Conservation (phyloP, 2,113 vertebrate species). For the Bubo blakistoni region DNA sequence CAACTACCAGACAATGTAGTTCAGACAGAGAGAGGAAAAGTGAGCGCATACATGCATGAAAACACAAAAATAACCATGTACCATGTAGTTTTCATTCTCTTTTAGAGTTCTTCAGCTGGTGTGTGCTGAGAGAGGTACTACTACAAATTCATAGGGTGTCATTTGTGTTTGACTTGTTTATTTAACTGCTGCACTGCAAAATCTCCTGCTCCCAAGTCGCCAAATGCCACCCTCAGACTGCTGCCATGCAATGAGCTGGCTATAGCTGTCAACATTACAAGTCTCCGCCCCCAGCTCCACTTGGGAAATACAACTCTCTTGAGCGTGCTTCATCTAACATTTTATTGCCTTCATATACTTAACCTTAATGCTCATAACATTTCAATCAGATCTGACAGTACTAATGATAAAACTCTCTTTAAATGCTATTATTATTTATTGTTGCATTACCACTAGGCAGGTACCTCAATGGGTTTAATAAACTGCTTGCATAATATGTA, state of each 20-base stretch:
- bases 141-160: neutral
- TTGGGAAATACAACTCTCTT: neutral
- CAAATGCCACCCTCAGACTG: neutral
- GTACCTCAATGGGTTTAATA: neutral
- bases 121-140: neutral
- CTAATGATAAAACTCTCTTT: neutral
- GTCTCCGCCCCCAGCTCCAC: neutral
- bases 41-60: fast-evolving
- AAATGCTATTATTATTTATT: neutral
- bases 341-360: neutral
- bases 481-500: neutral
- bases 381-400: neutral
- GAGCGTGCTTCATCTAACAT: neutral
- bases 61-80: neutral
- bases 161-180: neutral
- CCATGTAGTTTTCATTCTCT: neutral
- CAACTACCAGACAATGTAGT: neutral
- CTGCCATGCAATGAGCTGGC: neutral
- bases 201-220: neutral
- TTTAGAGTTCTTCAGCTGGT: neutral
- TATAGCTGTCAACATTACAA: neutral
- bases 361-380: neutral
- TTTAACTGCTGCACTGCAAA: neutral
- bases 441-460: neutral
- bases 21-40: neutral